Percentiles rank a stretch among this genome's conserved stretches.
Evolutionary conservation across 2,113 vertebrate genomes (phyloP).

Genomic region (Rhinoderma darwinii): DNA sequence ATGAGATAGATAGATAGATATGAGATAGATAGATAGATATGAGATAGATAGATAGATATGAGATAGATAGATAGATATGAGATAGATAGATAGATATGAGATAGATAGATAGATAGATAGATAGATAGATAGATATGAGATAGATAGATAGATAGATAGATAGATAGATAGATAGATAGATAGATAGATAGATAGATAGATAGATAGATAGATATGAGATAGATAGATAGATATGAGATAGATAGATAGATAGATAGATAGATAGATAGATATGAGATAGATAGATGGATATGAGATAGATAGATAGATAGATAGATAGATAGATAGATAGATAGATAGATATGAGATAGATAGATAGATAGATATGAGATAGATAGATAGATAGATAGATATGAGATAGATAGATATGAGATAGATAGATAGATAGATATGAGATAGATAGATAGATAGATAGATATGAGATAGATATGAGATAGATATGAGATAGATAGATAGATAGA

Average conservation of each 20-base stretch:
- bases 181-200: neutral
- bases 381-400: too few relatives aligned
- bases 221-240: neutral
- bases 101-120: neutral
- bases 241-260: slow-evolving; percentile 1
- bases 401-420: too few relatives aligned
- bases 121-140: neutral
- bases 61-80: neutral
- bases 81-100: neutral
- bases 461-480: neutral
- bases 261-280: neutral
- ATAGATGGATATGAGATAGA: neutral
- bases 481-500: neutral
- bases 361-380: too few relatives aligned
- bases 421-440: too few relatives aligned
- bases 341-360: neutral
- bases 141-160: neutral
- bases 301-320: too few relatives aligned
- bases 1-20: too few relatives aligned
- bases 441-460: too few relatives aligned
- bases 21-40: too few relatives aligned
- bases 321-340: slow-evolving; percentile 13
- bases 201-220: neutral
- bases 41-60: neutral
- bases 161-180: neutral